A percentile compares a stretch with the other conserved stretches of the same genome.
Evolutionary conservation across 2,113 vertebrate species (phyloP).

Genomic region (Panthera uncia): DNA sequence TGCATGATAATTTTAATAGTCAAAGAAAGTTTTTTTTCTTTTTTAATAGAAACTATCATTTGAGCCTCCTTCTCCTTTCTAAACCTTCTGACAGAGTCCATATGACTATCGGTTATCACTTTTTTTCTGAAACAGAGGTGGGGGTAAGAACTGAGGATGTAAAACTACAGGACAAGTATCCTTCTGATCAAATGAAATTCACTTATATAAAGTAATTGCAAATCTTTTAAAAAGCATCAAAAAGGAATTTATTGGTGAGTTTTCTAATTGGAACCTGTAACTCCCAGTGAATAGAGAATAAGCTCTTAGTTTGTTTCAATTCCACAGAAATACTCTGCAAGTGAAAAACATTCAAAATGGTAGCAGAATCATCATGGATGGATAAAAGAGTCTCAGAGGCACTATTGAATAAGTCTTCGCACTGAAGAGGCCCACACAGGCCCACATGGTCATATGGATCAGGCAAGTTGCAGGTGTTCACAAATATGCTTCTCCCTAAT

Average conservation of each 20-base stretch:
- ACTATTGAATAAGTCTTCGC: not conserved
- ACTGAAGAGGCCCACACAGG: too few relatives aligned
- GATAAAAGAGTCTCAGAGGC: not conserved
- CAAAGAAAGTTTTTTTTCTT: not conserved
- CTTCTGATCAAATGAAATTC: conserved; percentile 27
- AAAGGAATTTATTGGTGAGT: not conserved
- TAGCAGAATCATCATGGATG: not conserved
- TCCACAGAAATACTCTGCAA: not conserved
- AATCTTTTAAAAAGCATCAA: not conserved
- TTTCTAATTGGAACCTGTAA: not conserved
- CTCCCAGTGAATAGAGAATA: not conserved
- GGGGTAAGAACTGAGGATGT: not conserved
- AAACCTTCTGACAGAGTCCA: not conserved
- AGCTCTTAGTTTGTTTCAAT: not conserved
- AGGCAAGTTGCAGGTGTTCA: not conserved
- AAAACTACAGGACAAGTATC: not conserved
- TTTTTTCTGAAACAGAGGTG: not conserved
- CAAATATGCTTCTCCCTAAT: not conserved
- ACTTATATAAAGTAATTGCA: not conserved
- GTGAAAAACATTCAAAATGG: not conserved
- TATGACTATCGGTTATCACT: not conserved
- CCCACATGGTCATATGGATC: not conserved
- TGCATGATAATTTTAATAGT: conserved; percentile 60
- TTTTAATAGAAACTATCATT: not conserved
- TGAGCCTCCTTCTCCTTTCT: not conserved